Base-by-base conservation (phyloP, 2,797 vertebrate species). In the Phataginus tetradactyla region DNA sequence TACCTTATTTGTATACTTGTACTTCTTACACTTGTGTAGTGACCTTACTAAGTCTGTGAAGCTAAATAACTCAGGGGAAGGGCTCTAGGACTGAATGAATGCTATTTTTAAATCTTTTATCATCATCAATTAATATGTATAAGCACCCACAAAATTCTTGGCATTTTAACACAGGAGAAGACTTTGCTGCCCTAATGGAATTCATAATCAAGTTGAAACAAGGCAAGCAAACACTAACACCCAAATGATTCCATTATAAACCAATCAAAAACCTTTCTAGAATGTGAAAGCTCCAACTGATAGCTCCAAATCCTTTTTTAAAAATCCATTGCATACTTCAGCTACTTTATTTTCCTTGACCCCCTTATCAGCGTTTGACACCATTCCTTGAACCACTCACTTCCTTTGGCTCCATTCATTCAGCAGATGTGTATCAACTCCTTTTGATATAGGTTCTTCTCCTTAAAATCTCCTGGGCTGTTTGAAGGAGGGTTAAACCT, bases 31-130 rank as follows among this genome's bases (percentile, higher is more conserved):
- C n/a, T 92, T 59, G 37, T 55, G 45, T 42, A 37, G 59, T 79
- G 80, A 80, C 61, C 17, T 77, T 81, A 78, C n/a, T 61, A 87
- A 78, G 87, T 78, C 66, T 89, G 42, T 89, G 10, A 68, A 51
- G 34, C 32, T 85, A 84, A 89, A 66, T 87, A 96, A 88, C 66
- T 89, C 32, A 57, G 25, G 68, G 84, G 71, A 89, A 96, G 45
- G 27, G 10, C 17, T 92, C 7, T 89, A 59, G 64, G 42, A 86
- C 27, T 55, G 25, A 79, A 85, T 61, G 8, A 95, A 88, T 45
- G 20, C 10, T 51, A 63, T 29, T 93, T 84, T 90, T 14, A 14
- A 55, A 63, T 78, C 3, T 96, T 81, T 89, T 85, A 51, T 91
- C 37, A 29, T 55, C 29, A 92, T 68, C 78, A 84, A 14, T 72